Percentiles rank a stretch among this genome's conserved stretches.
Conservation (phyloP, 2,888 invertebrate genomes). For the Calliphora vomitoria region DNA sequence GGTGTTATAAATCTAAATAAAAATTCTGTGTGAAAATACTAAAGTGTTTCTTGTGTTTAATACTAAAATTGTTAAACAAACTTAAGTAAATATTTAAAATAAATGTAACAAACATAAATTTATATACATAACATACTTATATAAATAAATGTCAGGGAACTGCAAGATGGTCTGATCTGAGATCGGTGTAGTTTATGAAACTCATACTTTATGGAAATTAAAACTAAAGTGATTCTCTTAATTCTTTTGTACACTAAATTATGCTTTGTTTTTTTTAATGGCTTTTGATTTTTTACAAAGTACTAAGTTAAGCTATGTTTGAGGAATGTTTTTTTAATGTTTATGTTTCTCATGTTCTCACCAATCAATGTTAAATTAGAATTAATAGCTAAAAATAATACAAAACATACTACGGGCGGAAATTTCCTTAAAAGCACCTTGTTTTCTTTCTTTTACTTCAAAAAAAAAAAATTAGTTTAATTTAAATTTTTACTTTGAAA, state of each 20-base stretch:
- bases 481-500: no score
- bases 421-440: background rate
- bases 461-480: no score
- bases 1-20: background rate
- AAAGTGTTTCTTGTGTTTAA: background rate
- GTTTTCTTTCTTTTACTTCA: no score
- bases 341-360: constrained; percentile 61
- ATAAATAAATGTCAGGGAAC: constrained; percentile 64
- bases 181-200: background rate
- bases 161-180: constrained; percentile 66
- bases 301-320: no score
- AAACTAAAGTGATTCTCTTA: background rate
- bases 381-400: background rate
- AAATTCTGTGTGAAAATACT: no score
- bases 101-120: background rate
- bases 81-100: background rate
- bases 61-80: background rate
- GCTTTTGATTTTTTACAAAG: constrained; percentile 29
- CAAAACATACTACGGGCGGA: no score
- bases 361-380: constrained; percentile 41
- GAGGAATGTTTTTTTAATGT: constrained; percentile 12
- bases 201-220: background rate
- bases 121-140: constrained; percentile 4
- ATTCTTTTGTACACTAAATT: background rate
- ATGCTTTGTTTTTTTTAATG: background rate